phyloP scores from a whole-genome alignment of 2,888 invertebrate genomes.

The Lochmaea crataegi region DNA sequence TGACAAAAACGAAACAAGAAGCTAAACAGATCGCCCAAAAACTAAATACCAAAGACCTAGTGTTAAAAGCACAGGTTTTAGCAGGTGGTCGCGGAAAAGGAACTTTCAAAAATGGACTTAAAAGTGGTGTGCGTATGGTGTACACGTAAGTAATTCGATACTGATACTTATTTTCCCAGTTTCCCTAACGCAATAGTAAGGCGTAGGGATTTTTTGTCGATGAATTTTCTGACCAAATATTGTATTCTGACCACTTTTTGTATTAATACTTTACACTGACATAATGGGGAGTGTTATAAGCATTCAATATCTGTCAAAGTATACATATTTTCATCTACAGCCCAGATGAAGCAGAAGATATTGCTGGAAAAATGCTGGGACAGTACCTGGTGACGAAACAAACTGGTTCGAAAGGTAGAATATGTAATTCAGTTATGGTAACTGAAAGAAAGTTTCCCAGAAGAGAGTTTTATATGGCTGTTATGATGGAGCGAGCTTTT shows the following conservation, averaged over 20 bases:
- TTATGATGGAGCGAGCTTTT: constrained; percentile 98
- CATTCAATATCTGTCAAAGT: background rate
- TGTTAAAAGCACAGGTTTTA: constrained; percentile 89
- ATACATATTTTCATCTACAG: constrained; percentile 64
- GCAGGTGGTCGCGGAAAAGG: constrained; percentile 96
- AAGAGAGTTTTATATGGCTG: constrained; percentile 98
- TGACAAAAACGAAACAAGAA: constrained; percentile 84
- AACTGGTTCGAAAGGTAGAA: constrained; percentile 91
- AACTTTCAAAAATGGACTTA: constrained; percentile 90
- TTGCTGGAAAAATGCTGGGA: constrained; percentile 90
- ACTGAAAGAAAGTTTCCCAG: constrained; percentile 97
- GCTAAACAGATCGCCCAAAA: constrained; percentile 82
- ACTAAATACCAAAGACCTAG: constrained; percentile 83
- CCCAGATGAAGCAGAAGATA: constrained; percentile 84
- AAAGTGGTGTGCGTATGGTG: constrained; percentile 95
- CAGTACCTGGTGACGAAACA: constrained; percentile 94
- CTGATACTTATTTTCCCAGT: background rate
- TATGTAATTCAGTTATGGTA: constrained; percentile 96
- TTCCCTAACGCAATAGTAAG: too few species aligned
- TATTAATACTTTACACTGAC: too few species aligned
- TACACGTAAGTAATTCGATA: constrained; percentile 73
- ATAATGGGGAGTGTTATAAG: background rate
- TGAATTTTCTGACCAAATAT: too few species aligned
- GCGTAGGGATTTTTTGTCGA: too few species aligned
- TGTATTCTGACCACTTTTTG: too few species aligned